Evolutionary conservation across 2,888 invertebrate genomes (phyloP).

Genomic region (Drosophila anomalata): DNA sequence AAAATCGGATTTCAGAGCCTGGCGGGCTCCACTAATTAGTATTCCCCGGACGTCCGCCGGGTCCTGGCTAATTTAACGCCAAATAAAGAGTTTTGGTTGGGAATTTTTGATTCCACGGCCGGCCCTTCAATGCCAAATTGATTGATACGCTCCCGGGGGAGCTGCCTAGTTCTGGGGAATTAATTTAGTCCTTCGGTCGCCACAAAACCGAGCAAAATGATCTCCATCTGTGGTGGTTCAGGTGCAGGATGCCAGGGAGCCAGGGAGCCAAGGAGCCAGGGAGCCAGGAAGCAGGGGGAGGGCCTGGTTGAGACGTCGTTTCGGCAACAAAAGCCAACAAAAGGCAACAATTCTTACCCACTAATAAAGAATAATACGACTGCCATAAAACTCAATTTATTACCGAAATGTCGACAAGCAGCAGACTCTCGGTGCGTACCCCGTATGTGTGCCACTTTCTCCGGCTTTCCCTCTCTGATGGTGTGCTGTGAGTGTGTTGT

Average conservation of each 20-base stretch:
- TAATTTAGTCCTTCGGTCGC: constrained; percentile 58
- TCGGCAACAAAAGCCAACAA: constrained; percentile 73
- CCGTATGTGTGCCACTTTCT: constrained; percentile 39
- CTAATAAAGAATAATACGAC: constrained; percentile 78
- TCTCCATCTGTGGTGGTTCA: constrained; percentile 20
- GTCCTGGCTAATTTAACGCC: constrained; percentile 58
- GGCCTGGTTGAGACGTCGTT: constrained; percentile 63
- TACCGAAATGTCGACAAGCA: constrained; percentile 78
- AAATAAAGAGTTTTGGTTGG: constrained; percentile 55
- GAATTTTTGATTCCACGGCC: constrained; percentile 43
- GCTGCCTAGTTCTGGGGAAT: constrained; percentile 55
- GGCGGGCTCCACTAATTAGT: constrained; percentile 20
- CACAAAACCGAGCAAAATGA: constrained; percentile 12
- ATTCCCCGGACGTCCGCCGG: constrained; percentile 14
- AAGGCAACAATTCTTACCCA: constrained; percentile 79
- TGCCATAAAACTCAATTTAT: constrained; percentile 79
- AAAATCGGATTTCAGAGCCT: constrained; percentile 28
- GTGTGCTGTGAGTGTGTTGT: constrained; percentile 32
- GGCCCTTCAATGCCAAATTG: constrained; percentile 13
- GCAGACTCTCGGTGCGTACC: constrained; percentile 40
- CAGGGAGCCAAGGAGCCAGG: constrained; percentile 3
- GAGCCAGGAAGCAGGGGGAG: constrained; percentile 2
- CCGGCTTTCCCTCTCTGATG: constrained; percentile 12
- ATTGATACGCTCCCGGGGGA: constrained; percentile 26
- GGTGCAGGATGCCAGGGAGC: constrained; percentile 1